Evolutionary conservation across 2,797 vertebrate species (phyloP), one percentile per base, ranked within the genome.

Genomic region (Xerus rutilus): DNA sequence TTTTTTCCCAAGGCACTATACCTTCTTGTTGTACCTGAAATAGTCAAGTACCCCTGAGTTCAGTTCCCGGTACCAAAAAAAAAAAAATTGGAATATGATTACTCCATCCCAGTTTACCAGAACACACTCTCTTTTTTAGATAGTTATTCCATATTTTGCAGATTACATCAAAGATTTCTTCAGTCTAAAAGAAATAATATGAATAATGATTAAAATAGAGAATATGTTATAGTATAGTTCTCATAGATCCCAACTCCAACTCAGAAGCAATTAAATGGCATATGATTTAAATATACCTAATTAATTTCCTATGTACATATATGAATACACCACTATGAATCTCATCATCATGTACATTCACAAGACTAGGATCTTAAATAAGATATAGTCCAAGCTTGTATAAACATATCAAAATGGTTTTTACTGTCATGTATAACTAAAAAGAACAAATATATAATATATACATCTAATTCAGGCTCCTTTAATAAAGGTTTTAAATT

Each of bases 91-190:
- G 8, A 84, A 39, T 84, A 5, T 70, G 9, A 52, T 88, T 78
- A 91, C 79, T 89, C 35, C 79, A 2, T 92, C 17, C 62, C 52
- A 72, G 10, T 74, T 77, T 32, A 81, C 59, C 10, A 86, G 76
- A 67, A 43, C 1, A 78, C 20, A 91, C 15, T 93, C 45, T 74
- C 92, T 82, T 77, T 79, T 81, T 67, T 39, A 39, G 43, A 82
- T 28, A 67, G 39, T 85, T 82, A 87, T 57, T 89, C 86, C 11
- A 69, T 70, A 76, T 59, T 96, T 87, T 79, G 0, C 85, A 86
- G 32, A 65, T 89, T 95, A 93, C 25, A 81, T 30, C 52, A 81
- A 89, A 90, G 74, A 86, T 43, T 67, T 91, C 70, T 49, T 88
- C 74, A 84, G 6, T 45, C 17, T 93, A 74, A 52, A 93, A 35